phyloP scores from a whole-genome alignment of 2,797 vertebrate species.

The Chelonia mydas region DNA sequence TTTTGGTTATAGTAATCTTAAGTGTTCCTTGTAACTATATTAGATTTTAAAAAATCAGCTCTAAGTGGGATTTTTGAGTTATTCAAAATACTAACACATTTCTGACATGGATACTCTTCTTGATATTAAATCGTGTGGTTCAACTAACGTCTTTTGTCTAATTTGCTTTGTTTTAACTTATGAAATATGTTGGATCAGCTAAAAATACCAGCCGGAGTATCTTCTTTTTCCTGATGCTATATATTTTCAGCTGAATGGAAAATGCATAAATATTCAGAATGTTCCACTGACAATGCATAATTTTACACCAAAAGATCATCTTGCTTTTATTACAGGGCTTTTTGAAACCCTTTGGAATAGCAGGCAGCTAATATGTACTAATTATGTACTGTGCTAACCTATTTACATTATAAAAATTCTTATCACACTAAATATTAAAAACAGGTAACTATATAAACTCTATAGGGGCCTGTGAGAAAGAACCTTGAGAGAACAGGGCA shows the following conservation, averaged over 20 bases:
- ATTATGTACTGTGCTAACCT: slow-evolving; percentile 70
- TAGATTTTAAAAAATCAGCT: neutral
- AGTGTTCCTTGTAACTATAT: neutral
- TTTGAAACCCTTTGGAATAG: slow-evolving; percentile 63
- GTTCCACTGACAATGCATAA: slow-evolving; percentile 75
- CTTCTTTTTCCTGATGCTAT: slow-evolving; percentile 72
- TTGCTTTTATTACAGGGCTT: slow-evolving; percentile 75
- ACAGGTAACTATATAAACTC: neutral
- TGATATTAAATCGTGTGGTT: slow-evolving; percentile 56
- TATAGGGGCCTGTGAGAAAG: too few relatives aligned
- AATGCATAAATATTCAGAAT: slow-evolving; percentile 75
- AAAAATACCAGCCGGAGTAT: slow-evolving; percentile 73
- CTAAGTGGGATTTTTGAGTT: neutral
- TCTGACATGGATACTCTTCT: slow-evolving; percentile 61
- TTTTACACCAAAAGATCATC: slow-evolving; percentile 72
- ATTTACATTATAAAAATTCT: slow-evolving; percentile 4
- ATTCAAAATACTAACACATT: neutral
- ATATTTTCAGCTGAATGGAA: slow-evolving; percentile 73
- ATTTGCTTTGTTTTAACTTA: slow-evolving; percentile 64
- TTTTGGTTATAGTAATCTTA: neutral
- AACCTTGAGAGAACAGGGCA: too few relatives aligned
- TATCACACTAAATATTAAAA: slow-evolving; percentile 19
- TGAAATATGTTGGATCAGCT: slow-evolving; percentile 70
- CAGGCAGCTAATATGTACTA: slow-evolving; percentile 71
- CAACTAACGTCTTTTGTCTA: slow-evolving; percentile 70